Evolutionary conservation across 1,140 invertebrate species (phyloP), one percentile per base, ranked within the genome.

Genomic region (Atta texana): DNA sequence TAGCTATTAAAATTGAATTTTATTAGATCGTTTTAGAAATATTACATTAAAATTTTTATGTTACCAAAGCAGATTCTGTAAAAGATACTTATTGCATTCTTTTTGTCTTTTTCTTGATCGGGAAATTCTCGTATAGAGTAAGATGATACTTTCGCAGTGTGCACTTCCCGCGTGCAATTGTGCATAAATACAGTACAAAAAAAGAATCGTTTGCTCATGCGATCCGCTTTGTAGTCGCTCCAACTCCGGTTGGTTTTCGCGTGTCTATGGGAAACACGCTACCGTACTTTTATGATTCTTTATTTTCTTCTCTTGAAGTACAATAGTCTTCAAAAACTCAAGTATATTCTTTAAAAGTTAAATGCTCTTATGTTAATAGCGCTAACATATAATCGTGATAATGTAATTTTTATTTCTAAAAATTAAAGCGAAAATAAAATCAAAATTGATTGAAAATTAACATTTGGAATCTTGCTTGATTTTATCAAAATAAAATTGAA

Each of bases 141-240:
- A 82, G 68, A 82, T 24, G 80, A 82, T 82, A 72, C 68, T 74
- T 34, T 81, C 31, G 24, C 21, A 57, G 51, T 57, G 51, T 57
- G 6, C 53, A 55, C 66, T 72, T 81, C 51, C 34, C 44, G 34
- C 34, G 31, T 81, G 53, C 51, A 49, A 61, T 82, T 82, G 80
- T 82, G 55, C 68, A 82, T 72, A 74, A 24, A 74, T 18, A 39
- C 80, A 24, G 68, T 24, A 34, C 80, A 74, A 61, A 71, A 82
- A 82, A 61, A 71, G 64, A 71, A 69, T 71, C 39, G 39, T 59
- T 59, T 51, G 68, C 68, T 82, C 80, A 61, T 82, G 53, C 80
- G 18, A 74, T 81, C 21, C 53, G 31, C 49, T 66, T 57, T 81
- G 57, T 61, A 84, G 12, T 51, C 24, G 69, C 12, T 49, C 6